Percentiles rank a stretch among this genome's conserved stretches.
phyloP scores from a whole-genome alignment of 2,888 invertebrate species.

The Bimastos eiseni region DNA sequence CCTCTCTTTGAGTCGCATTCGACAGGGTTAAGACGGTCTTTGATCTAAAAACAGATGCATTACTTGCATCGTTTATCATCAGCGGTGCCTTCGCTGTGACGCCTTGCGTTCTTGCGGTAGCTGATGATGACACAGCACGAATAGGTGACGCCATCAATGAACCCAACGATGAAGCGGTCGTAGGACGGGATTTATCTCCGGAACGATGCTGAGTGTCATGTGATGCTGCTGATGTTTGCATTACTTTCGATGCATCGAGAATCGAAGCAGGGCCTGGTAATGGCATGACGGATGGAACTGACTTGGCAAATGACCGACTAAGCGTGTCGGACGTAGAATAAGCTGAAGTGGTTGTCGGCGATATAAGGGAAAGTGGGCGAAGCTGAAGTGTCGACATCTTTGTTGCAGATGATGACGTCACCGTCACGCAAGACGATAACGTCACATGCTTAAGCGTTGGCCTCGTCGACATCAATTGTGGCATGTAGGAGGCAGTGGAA shows the following conservation, averaged over 20 bases:
- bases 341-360: not conserved
- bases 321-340: not conserved
- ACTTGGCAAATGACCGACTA: not conserved
- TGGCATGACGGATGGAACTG: not conserved
- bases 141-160: not conserved
- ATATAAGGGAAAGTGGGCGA: not conserved
- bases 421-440: not conserved
- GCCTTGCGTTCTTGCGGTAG: not conserved
- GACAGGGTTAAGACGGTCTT: not conserved
- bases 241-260: not conserved
- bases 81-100: not conserved
- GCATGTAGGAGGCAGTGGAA: not conserved
- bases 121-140: not conserved
- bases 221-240: not conserved
- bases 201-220: not conserved
- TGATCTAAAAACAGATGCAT: not conserved
- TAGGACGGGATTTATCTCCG: not conserved
- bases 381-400: not conserved
- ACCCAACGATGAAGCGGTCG: not conserved
- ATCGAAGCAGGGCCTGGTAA: not conserved
- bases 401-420: not conserved
- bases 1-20: not conserved
- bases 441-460: not conserved
- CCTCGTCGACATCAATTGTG: not conserved
- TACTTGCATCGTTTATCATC: not conserved